Percentiles rank a stretch among this genome's conserved stretches.
Evolutionary conservation across 1,140 invertebrate genomes (phyloP).

Genomic region (Achatina immaculata): DNA sequence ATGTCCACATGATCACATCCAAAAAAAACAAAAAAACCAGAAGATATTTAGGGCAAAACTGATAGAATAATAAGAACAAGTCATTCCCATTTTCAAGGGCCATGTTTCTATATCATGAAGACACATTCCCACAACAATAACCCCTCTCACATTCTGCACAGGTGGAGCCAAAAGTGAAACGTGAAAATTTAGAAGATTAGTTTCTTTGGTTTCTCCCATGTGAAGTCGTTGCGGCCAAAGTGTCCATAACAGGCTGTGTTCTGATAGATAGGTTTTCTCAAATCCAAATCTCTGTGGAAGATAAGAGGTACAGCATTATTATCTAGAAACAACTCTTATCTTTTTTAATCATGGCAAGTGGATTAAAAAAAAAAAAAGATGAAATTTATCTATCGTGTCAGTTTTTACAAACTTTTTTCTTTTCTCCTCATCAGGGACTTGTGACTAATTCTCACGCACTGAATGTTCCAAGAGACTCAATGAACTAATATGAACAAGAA

Average conservation of each 20-base stretch:
- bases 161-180: slow-evolving; percentile 2
- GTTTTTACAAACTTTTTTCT: too few relatives aligned
- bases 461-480: too few relatives aligned
- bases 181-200: slow-evolving; percentile 71
- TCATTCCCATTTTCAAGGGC: not conserved
- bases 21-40: too few relatives aligned
- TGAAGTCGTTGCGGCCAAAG: slow-evolving; percentile 95
- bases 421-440: too few relatives aligned
- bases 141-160: not conserved
- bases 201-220: slow-evolving; percentile 96
- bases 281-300: slow-evolving; percentile 86
- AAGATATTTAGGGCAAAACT: too few relatives aligned
- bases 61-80: too few relatives aligned
- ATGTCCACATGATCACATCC: too few relatives aligned
- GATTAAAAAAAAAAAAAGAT: not conserved
- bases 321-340: not conserved
- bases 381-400: not conserved
- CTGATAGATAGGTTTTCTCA: slow-evolving; percentile 96
- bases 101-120: not conserved
- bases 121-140: not conserved
- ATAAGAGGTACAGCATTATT: not conserved
- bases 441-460: too few relatives aligned
- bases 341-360: too few relatives aligned
- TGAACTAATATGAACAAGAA: too few relatives aligned
- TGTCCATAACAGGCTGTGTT: slow-evolving; percentile 98